Evolutionary conservation across 2,797 vertebrate genomes (phyloP).

Genomic region (Coregonus suidteri): DNA sequence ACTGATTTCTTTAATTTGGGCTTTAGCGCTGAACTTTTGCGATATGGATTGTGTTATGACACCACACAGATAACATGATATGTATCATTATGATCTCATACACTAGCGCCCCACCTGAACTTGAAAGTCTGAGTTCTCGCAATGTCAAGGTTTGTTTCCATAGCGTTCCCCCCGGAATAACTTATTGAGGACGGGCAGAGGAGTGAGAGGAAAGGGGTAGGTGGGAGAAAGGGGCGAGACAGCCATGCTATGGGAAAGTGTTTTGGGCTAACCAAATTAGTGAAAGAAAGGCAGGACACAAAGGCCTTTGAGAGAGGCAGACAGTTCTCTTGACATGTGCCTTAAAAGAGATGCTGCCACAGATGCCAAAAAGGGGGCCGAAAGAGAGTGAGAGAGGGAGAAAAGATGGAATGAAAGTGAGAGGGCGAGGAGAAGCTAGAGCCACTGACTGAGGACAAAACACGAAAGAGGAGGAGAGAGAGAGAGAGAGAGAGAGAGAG

Average conservation of each 20-base stretch:
- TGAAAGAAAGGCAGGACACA: constrained; percentile 43
- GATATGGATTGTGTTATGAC: neutral
- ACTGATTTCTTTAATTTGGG: too few relatives aligned
- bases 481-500: constrained; percentile 29
- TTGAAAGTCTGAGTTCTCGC: neutral
- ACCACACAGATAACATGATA: neutral
- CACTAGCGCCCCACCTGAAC: neutral
- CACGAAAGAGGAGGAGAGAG: neutral
- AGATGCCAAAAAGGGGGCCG: constrained; percentile 63
- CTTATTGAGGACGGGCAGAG: constrained; percentile 49
- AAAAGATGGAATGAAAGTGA: constrained; percentile 20
- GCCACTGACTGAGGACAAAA: constrained; percentile 34
- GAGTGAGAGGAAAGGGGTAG: constrained; percentile 59
- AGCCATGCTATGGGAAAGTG: constrained; percentile 78
- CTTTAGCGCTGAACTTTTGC: too few relatives aligned
- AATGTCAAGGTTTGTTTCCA: constrained; percentile 18
- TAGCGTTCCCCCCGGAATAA: constrained; percentile 36
- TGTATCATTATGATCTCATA: neutral
- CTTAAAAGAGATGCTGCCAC: constrained; percentile 77
- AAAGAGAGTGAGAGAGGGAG: constrained; percentile 56
- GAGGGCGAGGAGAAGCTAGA: constrained; percentile 31
- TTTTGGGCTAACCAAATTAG: constrained; percentile 62
- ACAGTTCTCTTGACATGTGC: constrained; percentile 79
- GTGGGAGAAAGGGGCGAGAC: constrained; percentile 66
- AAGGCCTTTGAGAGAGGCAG: constrained; percentile 58